Percentiles rank a stretch among this genome's conserved stretches.
phyloP scores from a whole-genome alignment of 1,140 invertebrate species.

The Mesaphorura yosii region DNA sequence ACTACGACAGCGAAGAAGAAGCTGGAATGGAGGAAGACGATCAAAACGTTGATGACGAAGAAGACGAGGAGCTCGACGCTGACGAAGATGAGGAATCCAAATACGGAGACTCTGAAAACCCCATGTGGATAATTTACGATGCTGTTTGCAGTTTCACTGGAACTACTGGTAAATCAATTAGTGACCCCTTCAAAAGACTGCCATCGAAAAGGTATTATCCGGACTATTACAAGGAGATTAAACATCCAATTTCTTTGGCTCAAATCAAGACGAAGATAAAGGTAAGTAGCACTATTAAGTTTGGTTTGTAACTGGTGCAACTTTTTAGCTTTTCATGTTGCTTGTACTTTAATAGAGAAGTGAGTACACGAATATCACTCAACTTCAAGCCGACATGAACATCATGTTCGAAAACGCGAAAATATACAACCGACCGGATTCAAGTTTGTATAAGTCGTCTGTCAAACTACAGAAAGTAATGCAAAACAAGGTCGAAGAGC shows the following conservation, averaged over 20 bases:
- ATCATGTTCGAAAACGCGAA: constrained; percentile 98
- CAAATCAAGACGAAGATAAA: constrained; percentile 87
- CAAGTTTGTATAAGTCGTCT: constrained; percentile 73
- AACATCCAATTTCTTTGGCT: constrained; percentile 83
- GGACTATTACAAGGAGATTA: constrained; percentile 96
- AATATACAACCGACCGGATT: constrained; percentile 80
- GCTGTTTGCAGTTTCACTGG: constrained; percentile 58
- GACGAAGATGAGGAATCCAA: constrained; percentile 34
- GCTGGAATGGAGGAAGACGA: constrained; percentile 50
- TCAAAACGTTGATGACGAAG: constrained; percentile 33
- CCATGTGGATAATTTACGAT: constrained; percentile 68
- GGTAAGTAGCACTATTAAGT: constrained; percentile 36
- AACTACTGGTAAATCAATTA: constrained; percentile 29
- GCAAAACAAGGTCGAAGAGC: constrained; percentile 70
- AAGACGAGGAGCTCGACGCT: constrained; percentile 35
- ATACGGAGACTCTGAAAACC: constrained; percentile 46
- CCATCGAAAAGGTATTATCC: constrained; percentile 82
- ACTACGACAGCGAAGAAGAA: constrained; percentile 47
- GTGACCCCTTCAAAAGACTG: constrained; percentile 45
- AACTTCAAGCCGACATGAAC: constrained; percentile 88
- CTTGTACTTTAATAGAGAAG: constrained; percentile 48
- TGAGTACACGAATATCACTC: constrained; percentile 71
- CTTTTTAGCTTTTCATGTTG: background rate
- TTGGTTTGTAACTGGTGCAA: background rate
- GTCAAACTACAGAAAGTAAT: constrained; percentile 68